Evolutionary conservation across 2,797 vertebrate species (phyloP), one percentile per base, ranked within the genome.

Genomic region (Danionella dracula): DNA sequence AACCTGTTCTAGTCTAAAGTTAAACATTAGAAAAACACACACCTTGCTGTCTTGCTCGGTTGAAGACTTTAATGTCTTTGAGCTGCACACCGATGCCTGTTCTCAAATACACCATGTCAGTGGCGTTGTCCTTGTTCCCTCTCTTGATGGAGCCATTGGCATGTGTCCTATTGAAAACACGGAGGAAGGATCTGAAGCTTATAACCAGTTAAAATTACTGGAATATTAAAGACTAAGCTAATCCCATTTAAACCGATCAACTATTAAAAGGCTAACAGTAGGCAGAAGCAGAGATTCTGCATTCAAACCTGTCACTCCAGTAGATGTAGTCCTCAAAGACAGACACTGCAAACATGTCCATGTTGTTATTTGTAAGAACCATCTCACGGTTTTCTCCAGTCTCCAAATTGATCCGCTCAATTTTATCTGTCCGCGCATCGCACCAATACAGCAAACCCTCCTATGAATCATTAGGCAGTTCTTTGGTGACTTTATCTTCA

Each of bases 11-110:
- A n/a, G 1, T 37, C 32, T 1, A 17, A 20, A 17, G 1, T 7
- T 5, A 21, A 21, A 11, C 35, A 27, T 34, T 38, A 21, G 2
- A 8, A 27, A 10, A 4, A 2, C n/a, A 35, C 49, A 0, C 62
- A 95, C 96, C 96, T 84, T 94, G 93, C 79, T 99, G 96, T 17
- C 95, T 86, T 73, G 92, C 93, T 64, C 91, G 86, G 84, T 97
- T 99, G 86, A 98, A 99, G 75, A 99, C 95, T 81, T 99, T 99
- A 77, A 99, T 97, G 83, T 99, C 96, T 84, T 99, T 99, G 41
- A 99, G 92, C 80, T 98, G 95, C 15, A 97, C 96, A 0, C 95
- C 96, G 0, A 99, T 98, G 44, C 95, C 94, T 0, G 94, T 99
- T 60, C 95, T 83, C 71, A 99, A 88, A 40, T 94, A 91, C 68